A percentile compares a stretch with the other conserved stretches of the same genome.
Conservation (phyloP, 2,797 vertebrate genomes). For the Gallirallus australis region DNA sequence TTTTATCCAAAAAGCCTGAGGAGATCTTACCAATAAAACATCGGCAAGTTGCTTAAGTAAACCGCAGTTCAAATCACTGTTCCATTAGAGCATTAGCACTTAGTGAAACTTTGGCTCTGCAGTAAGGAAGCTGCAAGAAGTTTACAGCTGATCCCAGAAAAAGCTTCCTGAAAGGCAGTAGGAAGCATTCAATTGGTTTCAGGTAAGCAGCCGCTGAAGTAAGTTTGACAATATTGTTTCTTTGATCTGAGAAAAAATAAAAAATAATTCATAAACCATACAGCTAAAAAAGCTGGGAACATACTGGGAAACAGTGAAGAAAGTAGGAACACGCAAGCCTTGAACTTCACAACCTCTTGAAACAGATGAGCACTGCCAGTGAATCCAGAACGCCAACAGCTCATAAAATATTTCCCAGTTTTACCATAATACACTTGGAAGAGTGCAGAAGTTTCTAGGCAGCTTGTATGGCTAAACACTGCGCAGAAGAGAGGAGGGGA, state of each 20-base stretch:
- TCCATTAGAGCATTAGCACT: not conserved
- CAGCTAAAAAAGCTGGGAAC: not conserved
- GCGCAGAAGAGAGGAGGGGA: not conserved
- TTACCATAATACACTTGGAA: not conserved
- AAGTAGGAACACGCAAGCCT: not conserved
- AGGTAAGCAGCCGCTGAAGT: slow-evolving; percentile 20
- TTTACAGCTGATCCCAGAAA: slow-evolving; percentile 1
- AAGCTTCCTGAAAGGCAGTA: slow-evolving; percentile 22
- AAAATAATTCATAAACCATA: not conserved
- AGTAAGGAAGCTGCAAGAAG: slow-evolving; percentile 4
- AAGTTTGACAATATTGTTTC: not conserved
- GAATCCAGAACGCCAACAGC: not conserved
- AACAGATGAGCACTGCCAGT: not conserved
- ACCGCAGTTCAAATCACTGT: not conserved
- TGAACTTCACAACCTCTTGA: not conserved
- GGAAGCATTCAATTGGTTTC: slow-evolving; percentile 42
- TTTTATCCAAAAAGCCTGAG: not conserved
- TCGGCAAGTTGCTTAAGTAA: slow-evolving; percentile 7
- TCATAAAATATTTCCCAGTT: not conserved
- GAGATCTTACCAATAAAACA: slow-evolving; percentile 18
- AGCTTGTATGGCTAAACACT: accelerated
- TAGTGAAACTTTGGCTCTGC: not conserved
- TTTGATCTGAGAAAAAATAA: not conserved
- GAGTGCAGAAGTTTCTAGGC: not conserved
- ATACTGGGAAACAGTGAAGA: not conserved